These are phyloP conservation scores for Sebastes wilsoni DNA, from an alignment of 2,797 vertebrate species.

Conservation along the genomic window DNA sequence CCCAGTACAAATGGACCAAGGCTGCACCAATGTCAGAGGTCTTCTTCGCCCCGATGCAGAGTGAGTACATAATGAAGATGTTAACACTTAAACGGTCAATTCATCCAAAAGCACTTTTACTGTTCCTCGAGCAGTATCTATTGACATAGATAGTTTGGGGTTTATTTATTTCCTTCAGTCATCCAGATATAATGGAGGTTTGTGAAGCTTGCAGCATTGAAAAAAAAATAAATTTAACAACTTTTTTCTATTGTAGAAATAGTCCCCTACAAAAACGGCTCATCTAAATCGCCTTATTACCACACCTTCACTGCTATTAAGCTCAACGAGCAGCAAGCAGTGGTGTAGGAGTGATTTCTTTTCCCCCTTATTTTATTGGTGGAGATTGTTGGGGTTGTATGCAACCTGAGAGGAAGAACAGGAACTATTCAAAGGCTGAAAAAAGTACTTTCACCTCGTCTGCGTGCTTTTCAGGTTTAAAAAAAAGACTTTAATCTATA, in stretches of 20 bases:
- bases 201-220: neutral
- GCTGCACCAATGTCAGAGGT: constrained; percentile 77
- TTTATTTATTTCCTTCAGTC: neutral
- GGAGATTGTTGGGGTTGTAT: neutral
- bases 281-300: neutral
- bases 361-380: neutral
- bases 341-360: neutral
- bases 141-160: rapidly evolving
- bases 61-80: constrained; percentile 69
- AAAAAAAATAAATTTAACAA: neutral
- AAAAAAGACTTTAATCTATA: too few species aligned
- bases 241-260: neutral
- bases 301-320: neutral
- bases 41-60: constrained; percentile 82
- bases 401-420: neutral
- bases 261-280: neutral
- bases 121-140: neutral
- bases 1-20: constrained; percentile 89
- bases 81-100: neutral
- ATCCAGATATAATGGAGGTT: neutral
- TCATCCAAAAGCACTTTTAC: neutral
- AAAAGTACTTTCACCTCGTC: neutral
- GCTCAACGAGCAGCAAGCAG: neutral
- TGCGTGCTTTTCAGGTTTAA: too few species aligned
- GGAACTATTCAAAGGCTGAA: neutral